phyloP scores from a whole-genome alignment of 2,888 invertebrate genomes.

The Himalopsyche kuldschensis region DNA sequence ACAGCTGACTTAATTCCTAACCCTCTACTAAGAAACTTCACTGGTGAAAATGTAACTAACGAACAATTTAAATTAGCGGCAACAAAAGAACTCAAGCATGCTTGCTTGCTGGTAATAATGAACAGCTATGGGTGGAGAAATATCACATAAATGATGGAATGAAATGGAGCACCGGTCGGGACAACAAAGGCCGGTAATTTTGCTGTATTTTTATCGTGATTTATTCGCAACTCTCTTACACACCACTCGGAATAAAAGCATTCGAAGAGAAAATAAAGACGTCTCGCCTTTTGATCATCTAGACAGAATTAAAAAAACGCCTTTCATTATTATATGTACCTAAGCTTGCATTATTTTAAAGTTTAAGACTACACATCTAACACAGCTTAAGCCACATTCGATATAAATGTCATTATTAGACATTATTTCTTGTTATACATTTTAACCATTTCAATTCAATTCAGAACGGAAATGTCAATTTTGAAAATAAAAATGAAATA shows the following conservation, averaged over 20 bases:
- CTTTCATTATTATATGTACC: not conserved
- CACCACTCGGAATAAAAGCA: not conserved
- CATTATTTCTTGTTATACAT: not conserved
- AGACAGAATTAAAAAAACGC: not conserved
- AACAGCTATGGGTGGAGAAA: constrained; percentile 5
- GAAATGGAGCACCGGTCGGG: constrained; percentile 3
- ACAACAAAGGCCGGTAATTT: constrained; percentile 14
- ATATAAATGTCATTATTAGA: not conserved
- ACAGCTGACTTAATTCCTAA: not conserved
- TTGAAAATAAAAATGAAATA: no score
- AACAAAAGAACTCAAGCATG: constrained; percentile 14
- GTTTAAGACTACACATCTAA: not conserved
- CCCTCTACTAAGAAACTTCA: not conserved
- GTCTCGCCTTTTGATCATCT: not conserved
- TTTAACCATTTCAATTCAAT: no score
- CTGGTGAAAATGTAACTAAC: constrained; percentile 1
- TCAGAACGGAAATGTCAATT: no score
- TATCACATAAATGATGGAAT: constrained; percentile 5
- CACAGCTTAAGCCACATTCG: no score
- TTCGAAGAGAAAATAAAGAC: not conserved
- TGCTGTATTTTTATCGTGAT: constrained; percentile 1
- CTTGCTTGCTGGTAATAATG: constrained; percentile 13
- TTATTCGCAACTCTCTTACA: not conserved
- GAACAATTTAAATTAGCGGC: constrained; percentile 20
- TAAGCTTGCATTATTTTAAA: not conserved